Percentiles rank a stretch among this genome's conserved stretches.
These are phyloP conservation scores for Periphyllus acericola DNA, from an alignment of 2,888 invertebrate genomes.

Conservation along the genomic window DNA sequence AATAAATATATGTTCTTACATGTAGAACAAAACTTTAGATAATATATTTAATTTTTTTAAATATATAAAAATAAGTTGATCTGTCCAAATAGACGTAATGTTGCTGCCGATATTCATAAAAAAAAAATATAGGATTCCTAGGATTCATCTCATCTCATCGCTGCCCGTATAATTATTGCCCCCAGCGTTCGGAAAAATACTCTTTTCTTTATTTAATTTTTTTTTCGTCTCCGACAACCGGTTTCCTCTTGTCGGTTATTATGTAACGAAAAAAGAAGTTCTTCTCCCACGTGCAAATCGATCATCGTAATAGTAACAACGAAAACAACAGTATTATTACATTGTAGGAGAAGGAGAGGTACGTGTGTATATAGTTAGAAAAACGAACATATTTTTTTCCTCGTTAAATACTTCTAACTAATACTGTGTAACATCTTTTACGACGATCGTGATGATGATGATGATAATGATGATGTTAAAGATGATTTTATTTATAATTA, in stretches of 20 bases:
- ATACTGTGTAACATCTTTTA: not conserved
- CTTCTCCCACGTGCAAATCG: constrained; percentile 47
- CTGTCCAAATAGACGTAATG: not conserved
- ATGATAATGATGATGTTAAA: not conserved
- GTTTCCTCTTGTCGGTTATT: constrained; percentile 17
- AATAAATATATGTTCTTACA: not conserved
- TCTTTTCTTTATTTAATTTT: not conserved
- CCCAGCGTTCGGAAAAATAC: constrained; percentile 18
- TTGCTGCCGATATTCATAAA: not conserved
- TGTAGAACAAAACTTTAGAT: not conserved
- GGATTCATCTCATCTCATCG: not conserved
- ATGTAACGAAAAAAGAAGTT: not conserved
- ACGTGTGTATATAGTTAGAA: not conserved
- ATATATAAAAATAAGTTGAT: too few relatives aligned
- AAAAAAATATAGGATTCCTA: not conserved
- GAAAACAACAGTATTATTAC: not conserved
- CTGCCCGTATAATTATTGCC: not conserved
- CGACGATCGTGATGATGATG: not conserved
- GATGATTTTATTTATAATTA: not conserved
- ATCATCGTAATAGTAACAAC: constrained; percentile 16
- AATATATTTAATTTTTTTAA: not conserved
- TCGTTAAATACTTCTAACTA: not conserved
- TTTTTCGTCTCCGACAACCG: constrained; percentile 1
- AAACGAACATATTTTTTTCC: not conserved
- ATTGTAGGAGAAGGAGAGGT: not conserved